Conservation (phyloP, 53 echinoderm and acorn worm species). For the Apostichopus leukothele region DNA sequence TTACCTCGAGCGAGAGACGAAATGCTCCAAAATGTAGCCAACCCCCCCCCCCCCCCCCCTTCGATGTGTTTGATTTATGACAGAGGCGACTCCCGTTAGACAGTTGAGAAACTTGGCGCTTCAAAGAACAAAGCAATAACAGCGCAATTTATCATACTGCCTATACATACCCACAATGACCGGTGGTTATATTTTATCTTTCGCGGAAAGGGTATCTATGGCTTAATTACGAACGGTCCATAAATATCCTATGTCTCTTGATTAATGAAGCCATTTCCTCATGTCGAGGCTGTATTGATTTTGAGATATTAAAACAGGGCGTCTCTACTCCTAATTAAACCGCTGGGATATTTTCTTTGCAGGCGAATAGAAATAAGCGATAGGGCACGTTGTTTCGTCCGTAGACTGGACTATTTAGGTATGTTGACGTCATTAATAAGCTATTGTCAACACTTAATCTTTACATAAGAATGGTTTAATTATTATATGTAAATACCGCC, state of each 20-base stretch:
- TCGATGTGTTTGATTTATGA: slow-evolving; percentile 8
- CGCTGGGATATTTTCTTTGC: not conserved
- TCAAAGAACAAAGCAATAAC: not conserved
- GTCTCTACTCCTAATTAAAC: slow-evolving; percentile 24
- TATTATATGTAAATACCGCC: not conserved
- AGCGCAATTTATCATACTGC: not conserved
- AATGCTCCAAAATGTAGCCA: not conserved
- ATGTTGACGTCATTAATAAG: not conserved
- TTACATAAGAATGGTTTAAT: not conserved
- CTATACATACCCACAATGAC: not conserved
- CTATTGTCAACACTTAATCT: not conserved
- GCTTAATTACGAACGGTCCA: not conserved
- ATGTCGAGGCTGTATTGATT: slow-evolving; percentile 19
- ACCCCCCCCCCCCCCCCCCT: not conserved
- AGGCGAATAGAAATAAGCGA: not conserved
- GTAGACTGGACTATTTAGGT: not conserved
- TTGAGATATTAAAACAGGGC: slow-evolving; percentile 19
- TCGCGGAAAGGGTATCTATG: not conserved
- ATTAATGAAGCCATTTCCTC: slow-evolving; percentile 12
- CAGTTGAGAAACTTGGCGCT: not conserved
- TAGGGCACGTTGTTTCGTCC: not conserved
- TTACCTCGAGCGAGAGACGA: no score
- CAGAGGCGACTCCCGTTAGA: not conserved
- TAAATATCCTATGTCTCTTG: not conserved
- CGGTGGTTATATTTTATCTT: not conserved